Evolutionary conservation across 2,113 vertebrate species (phyloP), one percentile per base, ranked within the genome.

Genomic region (Collichthys lucidus): DNA sequence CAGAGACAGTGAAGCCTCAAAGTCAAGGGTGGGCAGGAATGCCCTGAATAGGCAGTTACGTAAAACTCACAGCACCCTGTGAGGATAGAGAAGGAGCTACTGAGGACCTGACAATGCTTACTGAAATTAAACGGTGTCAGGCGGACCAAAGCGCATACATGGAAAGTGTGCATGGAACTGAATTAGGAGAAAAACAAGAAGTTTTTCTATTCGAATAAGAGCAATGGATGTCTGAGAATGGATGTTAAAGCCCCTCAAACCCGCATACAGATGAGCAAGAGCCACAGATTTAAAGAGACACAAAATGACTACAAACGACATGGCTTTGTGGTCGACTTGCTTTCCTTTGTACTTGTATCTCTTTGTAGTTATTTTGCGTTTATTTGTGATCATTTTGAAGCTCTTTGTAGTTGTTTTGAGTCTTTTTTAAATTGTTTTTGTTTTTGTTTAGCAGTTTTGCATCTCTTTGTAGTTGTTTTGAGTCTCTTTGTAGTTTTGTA

Each of bases 1-100:
- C 77, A 83, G 76, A 93, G 83, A 94, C 90, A 93, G 90, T 74
- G 75, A 91, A 86, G 90, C 89, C 82, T 93, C 90, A 90, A 90
- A 93, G 91, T 91, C 88, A 89, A 91, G 90, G 90, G 90, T 91
- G 91, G 81, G 87, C 85, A 91, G 90, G 89, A 94, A 89, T 91
- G 92, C 83, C 88, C 90, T 92, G 91, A 94, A 94, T 87, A 92
- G 90, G 75, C 75, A 46, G 89, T 92, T 93, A 94, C 86, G 79
- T 93, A 93, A 93, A 94, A 89, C 79, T 89, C 68, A 35, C 84
- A 86, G 91, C 75, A 62, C 86, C 82, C 79, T 83, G 91, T 20
- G 89, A 88, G 86, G 82, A 86, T 11, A 64, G 77, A 87, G 77
- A 85, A 75, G 70, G 78, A 88, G 82, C 77, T 35, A 46, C 69